Base-by-base conservation (phyloP, 2,888 invertebrate genomes). In the Oscheius onirici region DNA sequence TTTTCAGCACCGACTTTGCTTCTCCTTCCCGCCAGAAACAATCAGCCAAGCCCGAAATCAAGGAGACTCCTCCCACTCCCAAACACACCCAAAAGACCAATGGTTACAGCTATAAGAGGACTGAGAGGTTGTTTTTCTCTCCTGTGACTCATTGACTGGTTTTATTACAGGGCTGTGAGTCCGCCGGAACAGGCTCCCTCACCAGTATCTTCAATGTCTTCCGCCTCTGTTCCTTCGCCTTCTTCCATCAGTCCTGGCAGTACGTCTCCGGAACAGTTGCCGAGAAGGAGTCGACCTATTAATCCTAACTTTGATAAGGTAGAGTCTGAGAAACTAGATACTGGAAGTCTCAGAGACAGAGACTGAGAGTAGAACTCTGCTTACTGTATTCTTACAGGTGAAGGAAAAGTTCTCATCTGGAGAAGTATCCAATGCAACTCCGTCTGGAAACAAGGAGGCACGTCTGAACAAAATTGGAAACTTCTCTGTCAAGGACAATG, bases 51-150 rank as follows among this genome's bases (percentile, higher is more conserved):
- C 79, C 79, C 28, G 72, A 72, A 40, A 77, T 79, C 54, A 72
- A 77, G 49, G 79, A 79, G 52, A 79, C 79, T 11, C 79, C 79
- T 13, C 76, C 79, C 17, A 79, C 79, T 5, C 79, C 79, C 10
- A 69, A 69, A 24, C 20, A 51, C 24, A 57, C 57, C 6, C 13
- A 43, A 5, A 68, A 68, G n/a, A 66, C 52, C 20, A 54, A 52
- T 22, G 54, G 66, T 8, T 68, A 68, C 22, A 43, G 20, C 5
- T 68, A 49, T 46, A 68, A 57, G n/a, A 46, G 46, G 60, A 60
- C 43, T n/a, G 63, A 63, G 34, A 63, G 63, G 63, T 63, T 13
- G 3, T 10, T 60, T 13, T n/a, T 34, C 34, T 34, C 8, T 34
- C 11, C 24, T 43, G n/a, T n/a, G 60, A 24, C 20, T 58, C 41